Conservation (phyloP, 2,113 vertebrate genomes). For the Chelonoidis abingdonii region DNA sequence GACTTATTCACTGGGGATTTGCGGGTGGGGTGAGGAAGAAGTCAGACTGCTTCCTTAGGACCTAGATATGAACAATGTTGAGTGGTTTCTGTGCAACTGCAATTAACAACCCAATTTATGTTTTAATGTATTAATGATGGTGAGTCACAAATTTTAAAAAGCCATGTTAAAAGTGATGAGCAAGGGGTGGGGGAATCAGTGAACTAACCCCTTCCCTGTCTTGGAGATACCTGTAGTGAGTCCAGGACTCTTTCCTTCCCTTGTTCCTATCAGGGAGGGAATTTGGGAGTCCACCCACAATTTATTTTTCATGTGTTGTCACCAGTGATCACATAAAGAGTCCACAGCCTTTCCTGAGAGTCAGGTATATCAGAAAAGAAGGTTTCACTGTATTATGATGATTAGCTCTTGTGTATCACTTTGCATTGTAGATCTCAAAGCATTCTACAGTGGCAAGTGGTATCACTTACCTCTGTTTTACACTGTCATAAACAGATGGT, state of each 20-base stretch:
- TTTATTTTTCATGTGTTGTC: background rate
- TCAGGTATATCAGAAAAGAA: background rate
- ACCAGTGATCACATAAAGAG: background rate
- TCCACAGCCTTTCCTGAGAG: background rate
- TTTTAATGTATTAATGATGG: background rate
- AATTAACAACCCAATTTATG: background rate
- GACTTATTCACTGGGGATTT: background rate
- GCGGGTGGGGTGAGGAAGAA: background rate
- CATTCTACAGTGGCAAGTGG: background rate
- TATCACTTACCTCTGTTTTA: background rate
- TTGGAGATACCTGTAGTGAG: background rate
- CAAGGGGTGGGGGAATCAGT: background rate
- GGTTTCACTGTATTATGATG: background rate
- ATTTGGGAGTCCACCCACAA: background rate
- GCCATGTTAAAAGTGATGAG: background rate
- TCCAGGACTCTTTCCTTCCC: background rate
- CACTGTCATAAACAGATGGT: too few species aligned
- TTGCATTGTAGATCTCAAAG: background rate
- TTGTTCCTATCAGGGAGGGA: background rate
- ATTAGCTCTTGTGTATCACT: background rate
- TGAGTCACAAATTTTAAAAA: background rate
- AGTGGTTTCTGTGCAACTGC: background rate
- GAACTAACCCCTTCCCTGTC: background rate
- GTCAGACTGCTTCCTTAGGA: background rate
- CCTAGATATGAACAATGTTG: background rate